Percentiles rank a stretch among this genome's conserved stretches.
Evolutionary conservation across 2,797 vertebrate genomes (phyloP).

Genomic region (Ambastaia sidthimunki): DNA sequence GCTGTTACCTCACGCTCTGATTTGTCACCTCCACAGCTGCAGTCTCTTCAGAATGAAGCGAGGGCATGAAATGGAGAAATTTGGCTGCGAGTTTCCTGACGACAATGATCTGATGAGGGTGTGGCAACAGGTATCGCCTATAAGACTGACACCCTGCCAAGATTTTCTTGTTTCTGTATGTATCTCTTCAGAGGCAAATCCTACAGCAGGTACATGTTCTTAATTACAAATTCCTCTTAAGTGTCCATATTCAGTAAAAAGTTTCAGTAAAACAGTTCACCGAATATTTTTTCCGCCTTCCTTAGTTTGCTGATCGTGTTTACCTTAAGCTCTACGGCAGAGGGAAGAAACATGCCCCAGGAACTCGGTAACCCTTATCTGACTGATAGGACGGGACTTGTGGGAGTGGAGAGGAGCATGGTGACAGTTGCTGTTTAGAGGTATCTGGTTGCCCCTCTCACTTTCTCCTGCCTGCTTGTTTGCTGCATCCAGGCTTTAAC

Average conservation of each 20-base stretch:
- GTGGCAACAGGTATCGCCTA: constrained; percentile 75
- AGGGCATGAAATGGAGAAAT: constrained; percentile 64
- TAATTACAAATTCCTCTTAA: constrained; percentile 50
- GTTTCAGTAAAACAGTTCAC: constrained; percentile 31
- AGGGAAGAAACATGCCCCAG: constrained; percentile 59
- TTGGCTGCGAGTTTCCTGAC: constrained; percentile 63
- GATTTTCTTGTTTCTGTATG: constrained; percentile 44
- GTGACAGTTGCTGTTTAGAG: constrained; percentile 70
- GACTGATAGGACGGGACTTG: constrained; percentile 56
- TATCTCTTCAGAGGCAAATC: constrained; percentile 26
- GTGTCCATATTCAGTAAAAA: constrained; percentile 47
- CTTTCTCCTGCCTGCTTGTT: constrained; percentile 70
- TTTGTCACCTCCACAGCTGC: constrained; percentile 11
- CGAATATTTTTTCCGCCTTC: constrained; percentile 45
- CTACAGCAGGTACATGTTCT: constrained; percentile 58
- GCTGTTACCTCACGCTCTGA: constrained; percentile 10
- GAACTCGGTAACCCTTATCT: constrained; percentile 60
- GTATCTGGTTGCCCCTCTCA: constrained; percentile 74
- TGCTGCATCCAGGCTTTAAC: constrained; percentile 73
- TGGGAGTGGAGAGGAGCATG: constrained; percentile 63
- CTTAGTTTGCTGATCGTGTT: constrained; percentile 40
- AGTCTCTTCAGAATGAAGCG: constrained; percentile 58
- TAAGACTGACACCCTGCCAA: constrained; percentile 65
- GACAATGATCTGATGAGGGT: constrained; percentile 66
- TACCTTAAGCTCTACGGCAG: constrained; percentile 64